Evolutionary conservation across 2,113 vertebrate genomes (phyloP), one percentile per base, ranked within the genome.

Genomic region (Cryptotis parvus): DNA sequence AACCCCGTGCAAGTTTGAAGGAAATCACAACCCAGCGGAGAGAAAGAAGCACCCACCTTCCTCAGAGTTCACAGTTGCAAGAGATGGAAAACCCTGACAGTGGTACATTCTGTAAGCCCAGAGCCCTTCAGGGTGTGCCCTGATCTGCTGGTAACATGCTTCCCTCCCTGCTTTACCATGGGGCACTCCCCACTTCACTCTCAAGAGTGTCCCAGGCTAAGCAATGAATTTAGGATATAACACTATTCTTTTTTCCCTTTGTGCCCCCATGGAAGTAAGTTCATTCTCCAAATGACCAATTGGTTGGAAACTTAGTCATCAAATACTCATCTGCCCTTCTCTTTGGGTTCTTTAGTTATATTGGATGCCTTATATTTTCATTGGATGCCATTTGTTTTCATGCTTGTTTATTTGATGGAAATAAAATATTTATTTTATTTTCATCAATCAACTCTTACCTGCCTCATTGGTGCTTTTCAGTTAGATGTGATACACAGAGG

Each of bases 371-470:
- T 24, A 49, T 31, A 83, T 74, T 86, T 83, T 33, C 45, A 49
- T 10, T 49, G 45, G 45, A 49, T 49, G 45, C 45, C 68, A 70
- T 37, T 70, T 22, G 22, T 35, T 16, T 37, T 37, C 22, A 20
- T 35, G 33, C 18, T 68, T n/a, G 31, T 1, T 45, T 83, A 69
- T 49, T 49, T 49, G 45, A 9, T 49, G 45, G 45, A 49, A 49
- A 49, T 49, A 49, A 49, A 49, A 49, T 49, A 49, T 49, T 61
- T 31, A 83, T 74, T 86, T 83, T 33, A 68, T 83, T 78, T 93
- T 78, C 33, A 43, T 15, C 33, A 33, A 78, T 41, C n/a, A n/a
- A n/a, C n/a, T 61, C 70, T 85, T 75, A 7, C 26, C 33, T 68
- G 37, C 35, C 18, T 16, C 27, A 33, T 33, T 39, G 58, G 29